These are phyloP conservation scores for Mantis religiosa DNA, from an alignment of 2,888 invertebrate genomes.

Conservation along the genomic window DNA sequence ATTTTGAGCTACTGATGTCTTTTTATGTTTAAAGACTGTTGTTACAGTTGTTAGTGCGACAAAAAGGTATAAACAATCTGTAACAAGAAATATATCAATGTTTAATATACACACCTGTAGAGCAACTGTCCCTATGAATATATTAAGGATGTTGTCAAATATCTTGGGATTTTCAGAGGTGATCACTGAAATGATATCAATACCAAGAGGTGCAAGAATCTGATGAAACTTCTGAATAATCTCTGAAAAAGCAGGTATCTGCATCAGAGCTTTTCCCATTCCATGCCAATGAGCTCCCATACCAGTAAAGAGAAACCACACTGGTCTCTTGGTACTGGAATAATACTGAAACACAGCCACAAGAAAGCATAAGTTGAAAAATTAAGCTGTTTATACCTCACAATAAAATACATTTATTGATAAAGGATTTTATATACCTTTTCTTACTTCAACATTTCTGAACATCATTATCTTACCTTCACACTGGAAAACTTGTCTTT, in stretches of 20 bases:
- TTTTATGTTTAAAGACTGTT: no score
- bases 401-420: no score
- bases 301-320: constrained; percentile 88
- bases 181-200: constrained; percentile 61
- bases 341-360: constrained; percentile 47
- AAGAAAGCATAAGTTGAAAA: neutral
- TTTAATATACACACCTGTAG: constrained; percentile 47
- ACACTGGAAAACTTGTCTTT: neutral
- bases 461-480: neutral
- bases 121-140: constrained; percentile 71
- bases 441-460: no score
- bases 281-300: constrained; percentile 87
- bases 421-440: no score
- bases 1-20: no score
- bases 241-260: constrained; percentile 66
- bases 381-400: no score
- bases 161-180: constrained; percentile 56
- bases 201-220: constrained; percentile 57
- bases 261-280: constrained; percentile 75
- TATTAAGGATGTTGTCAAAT: constrained; percentile 64
- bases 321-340: constrained; percentile 61
- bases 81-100: no score
- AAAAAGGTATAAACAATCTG: no score
- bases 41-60: no score
- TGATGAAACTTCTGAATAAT: constrained; percentile 65